Base-by-base conservation (phyloP, 2,888 invertebrate genomes). In the Acanthosoma haemorrhoidale region DNA sequence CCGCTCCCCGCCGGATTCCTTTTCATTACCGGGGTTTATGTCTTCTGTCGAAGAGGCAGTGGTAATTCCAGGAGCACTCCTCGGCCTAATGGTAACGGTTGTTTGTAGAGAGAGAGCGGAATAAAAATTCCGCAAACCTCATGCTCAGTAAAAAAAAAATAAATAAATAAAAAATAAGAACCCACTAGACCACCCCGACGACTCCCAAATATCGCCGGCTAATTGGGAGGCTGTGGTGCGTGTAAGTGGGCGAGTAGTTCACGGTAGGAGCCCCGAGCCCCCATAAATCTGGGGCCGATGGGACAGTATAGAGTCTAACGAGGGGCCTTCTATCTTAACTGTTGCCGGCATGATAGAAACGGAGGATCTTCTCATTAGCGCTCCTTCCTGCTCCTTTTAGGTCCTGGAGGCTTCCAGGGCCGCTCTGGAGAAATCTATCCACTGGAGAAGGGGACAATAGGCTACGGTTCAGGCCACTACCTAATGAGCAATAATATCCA, bases 191-290 rank as follows among this genome's bases (percentile, higher is more conserved):
- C 64, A 38, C 41, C 41, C 39, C 9, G 29, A 41, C 29, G 64
- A 25, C 9, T 21, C 64, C 64, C n/a, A 51, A 51, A 51, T 51
- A 25, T 51, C 51, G n/a, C n/a, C 51, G n/a, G 51, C 51, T 64
- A 64, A 64, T 64, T 64, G 64, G 64, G 29, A 13, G 51, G 51
- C 51, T 51, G 16, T 59, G 32, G 59, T n/a, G 34, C 6, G 38
- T 38, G 64, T 41, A 41, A 41, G 64, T 64, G 64, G 64, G 64
- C 64, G 39, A 64, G 64, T 64, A 64, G 64, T 64, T 64, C 64
- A 64, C 64, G 41, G 64, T 15, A 18, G 18, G 16, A 1, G n/a
- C n/a, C 3, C 9, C 9, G 34, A n/a, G 59, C 31, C 31, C 6
- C 59, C n/a, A 59, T 59, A 59, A 59, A 59, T 59, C 59, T 34